These are phyloP conservation scores for Cebus imitator DNA, from an alignment of 2,113 vertebrate genomes.

Conservation along the genomic window DNA sequence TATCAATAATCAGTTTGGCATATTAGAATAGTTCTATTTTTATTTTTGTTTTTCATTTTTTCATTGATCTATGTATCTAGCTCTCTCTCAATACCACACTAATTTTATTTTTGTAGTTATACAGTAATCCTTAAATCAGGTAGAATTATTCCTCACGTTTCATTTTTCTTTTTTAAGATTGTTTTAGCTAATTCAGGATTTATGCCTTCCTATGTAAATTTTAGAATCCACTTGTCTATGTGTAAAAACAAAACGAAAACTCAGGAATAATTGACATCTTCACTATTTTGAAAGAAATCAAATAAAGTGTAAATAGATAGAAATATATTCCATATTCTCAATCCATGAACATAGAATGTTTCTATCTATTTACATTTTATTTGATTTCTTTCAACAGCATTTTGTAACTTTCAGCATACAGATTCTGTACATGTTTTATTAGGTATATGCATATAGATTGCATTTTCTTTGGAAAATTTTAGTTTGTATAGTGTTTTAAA, in stretches of 20 bases:
- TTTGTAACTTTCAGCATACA: background rate
- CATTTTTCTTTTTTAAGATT: background rate
- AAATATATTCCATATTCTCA: background rate
- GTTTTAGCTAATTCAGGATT: background rate
- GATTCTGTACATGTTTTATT: background rate
- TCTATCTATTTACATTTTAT: background rate
- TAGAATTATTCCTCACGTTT: background rate
- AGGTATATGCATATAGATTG: background rate
- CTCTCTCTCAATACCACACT: background rate
- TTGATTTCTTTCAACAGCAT: background rate
- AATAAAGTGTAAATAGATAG: no score
- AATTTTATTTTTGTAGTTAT: background rate
- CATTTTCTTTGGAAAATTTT: background rate
- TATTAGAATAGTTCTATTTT: background rate
- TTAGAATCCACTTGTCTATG: background rate
- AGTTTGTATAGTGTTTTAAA: background rate
- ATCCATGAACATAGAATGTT: background rate
- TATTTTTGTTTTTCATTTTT: background rate
- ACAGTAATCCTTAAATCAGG: background rate
- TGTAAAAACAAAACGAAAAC: background rate
- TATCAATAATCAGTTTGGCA: background rate
- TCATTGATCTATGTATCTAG: background rate
- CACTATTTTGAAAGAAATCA: background rate
- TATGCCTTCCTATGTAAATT: background rate
- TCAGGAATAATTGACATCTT: background rate